Evolutionary conservation across 2,113 vertebrate genomes (phyloP), one percentile per base, ranked within the genome.

Genomic region (Scomber scombrus): DNA sequence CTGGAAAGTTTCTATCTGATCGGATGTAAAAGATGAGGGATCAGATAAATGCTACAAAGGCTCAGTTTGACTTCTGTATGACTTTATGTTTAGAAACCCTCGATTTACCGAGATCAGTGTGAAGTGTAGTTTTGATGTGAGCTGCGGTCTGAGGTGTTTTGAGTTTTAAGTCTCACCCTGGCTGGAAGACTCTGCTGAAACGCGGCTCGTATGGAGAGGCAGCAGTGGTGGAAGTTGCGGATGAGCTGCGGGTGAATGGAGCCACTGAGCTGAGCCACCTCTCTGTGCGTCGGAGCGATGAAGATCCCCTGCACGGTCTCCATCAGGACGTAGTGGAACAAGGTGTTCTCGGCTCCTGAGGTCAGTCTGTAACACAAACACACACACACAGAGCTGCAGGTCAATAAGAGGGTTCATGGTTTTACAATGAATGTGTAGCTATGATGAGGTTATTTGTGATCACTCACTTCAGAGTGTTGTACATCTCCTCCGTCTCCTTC

Each of bases 301-400:
- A 99, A 98, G 91, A 99, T 96, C 46, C 98, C 98, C 91, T 98
- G 97, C 79, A 97, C 92, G 0, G 93, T 95, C 91, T 99, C 98
- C 94, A 99, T 94, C 84, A 95, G 95, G 3, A 99, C 91, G 18
- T 98, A 99, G 90, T 99, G 98, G 92, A 99, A 99, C 77, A 99
- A 95, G 5, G 97, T 97, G 85, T 98, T 99, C 90, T 99, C 97
- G 49, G 96, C 92, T 15, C 97, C 98, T 1, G 97, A 95, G 3
- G 96, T 97, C 74, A 99, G 90, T 86, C 98, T 99, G 89, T 2
- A 14, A 50, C 40, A 61, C 14, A 49, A n/a, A 49, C 15, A 47
- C 3, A 13, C 18, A 31, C 9, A 19, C 2, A 54, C 19, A n/a
- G 1, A 15, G 8, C 15, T 29, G 16, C 5, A 55, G 2, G 16